These are phyloP conservation scores for Lamprotornis superbus DNA, from an alignment of 2,113 vertebrate species.

Conservation along the genomic window DNA sequence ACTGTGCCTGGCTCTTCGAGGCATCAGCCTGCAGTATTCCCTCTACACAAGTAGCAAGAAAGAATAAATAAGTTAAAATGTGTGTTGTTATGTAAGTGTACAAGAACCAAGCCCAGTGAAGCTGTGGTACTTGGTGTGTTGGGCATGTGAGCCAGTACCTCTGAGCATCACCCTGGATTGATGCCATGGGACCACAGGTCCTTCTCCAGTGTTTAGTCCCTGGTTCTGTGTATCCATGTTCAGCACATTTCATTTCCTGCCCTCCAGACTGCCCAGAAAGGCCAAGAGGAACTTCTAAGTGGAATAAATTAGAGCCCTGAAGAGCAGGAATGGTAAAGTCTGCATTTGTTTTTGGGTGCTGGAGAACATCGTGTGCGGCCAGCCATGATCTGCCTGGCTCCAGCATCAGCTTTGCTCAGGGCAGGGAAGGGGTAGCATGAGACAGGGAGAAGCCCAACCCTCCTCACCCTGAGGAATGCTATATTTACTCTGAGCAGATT, in stretches of 20 bases:
- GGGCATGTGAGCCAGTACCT: fast-evolving
- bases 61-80: not conserved
- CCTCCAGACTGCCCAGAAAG: not conserved
- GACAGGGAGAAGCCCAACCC: not conserved
- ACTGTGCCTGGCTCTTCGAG: not conserved
- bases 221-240: not conserved
- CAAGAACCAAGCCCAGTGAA: not conserved
- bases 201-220: fast-evolving
- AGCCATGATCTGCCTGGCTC: not conserved
- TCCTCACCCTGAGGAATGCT: not conserved
- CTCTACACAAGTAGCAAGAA: not conserved
- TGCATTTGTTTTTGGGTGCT: not conserved
- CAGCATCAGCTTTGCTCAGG: not conserved
- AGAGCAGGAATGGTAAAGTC: not conserved
- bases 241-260: not conserved
- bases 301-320: not conserved
- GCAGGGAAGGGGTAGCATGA: not conserved
- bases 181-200: not conserved
- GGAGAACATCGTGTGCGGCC: not conserved
- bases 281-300: not conserved
- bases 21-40: not conserved
- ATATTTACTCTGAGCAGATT: not conserved
- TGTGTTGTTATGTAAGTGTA: not conserved
- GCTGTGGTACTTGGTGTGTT: not conserved
- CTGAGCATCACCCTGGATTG: not conserved